Evolutionary conservation across 2,888 invertebrate genomes (phyloP).

Genomic region (Antheraea yamamai): DNA sequence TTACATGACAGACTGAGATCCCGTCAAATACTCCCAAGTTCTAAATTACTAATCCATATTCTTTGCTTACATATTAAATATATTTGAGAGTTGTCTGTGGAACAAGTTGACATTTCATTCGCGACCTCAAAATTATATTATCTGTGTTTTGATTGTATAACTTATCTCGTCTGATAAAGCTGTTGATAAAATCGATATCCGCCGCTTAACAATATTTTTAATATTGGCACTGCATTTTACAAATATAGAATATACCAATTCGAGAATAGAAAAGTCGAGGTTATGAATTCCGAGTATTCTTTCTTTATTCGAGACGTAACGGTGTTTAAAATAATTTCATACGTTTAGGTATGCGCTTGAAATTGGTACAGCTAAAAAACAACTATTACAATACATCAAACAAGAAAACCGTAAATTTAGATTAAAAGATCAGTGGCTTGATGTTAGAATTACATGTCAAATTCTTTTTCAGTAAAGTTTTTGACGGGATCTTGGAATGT

Average conservation of each 20-base stretch:
- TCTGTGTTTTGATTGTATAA: conserved; percentile 10
- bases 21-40: neutral
- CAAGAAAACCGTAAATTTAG: too few relatives aligned
- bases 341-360: too few relatives aligned
- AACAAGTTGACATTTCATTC: conserved; percentile 12
- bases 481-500: too few relatives aligned
- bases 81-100: neutral
- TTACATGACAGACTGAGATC: too few relatives aligned
- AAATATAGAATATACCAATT: neutral
- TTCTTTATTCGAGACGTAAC: neutral
- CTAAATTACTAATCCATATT: neutral
- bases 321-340: too few relatives aligned
- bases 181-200: conserved; percentile 2
- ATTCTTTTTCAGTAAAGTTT: too few relatives aligned
- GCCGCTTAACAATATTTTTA: neutral
- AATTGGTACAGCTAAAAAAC: too few relatives aligned
- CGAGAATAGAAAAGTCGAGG: neutral
- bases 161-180: neutral
- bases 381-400: too few relatives aligned
- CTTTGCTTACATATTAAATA: neutral
- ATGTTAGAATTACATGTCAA: too few relatives aligned
- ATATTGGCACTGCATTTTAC: neutral
- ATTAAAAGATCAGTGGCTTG: too few relatives aligned
- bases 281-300: neutral
- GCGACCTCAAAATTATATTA: conserved; percentile 4